A percentile compares a stretch with the other conserved stretches of the same genome.
Conservation (phyloP, 1,140 invertebrate genomes). For the Proales similis region DNA sequence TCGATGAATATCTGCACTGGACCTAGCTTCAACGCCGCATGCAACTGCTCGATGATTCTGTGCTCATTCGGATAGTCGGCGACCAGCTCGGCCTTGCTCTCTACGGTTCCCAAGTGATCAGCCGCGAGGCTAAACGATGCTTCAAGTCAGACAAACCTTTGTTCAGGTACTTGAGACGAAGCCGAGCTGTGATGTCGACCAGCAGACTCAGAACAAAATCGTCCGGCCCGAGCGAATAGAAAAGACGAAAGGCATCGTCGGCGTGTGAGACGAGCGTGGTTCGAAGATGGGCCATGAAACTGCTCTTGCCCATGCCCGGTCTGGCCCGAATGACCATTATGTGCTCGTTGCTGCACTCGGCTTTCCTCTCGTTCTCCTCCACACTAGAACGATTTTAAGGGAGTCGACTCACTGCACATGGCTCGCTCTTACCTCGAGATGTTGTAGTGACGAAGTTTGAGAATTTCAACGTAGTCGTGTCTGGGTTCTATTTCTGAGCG, state of each 20-base stretch:
- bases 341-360: too few relatives aligned
- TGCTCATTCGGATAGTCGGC: too few relatives aligned
- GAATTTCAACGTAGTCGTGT: too few relatives aligned
- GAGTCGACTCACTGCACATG: too few relatives aligned
- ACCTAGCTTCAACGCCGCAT: constrained; percentile 2
- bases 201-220: constrained; percentile 6
- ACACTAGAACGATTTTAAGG: too few relatives aligned
- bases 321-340: neutral
- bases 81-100: too few relatives aligned
- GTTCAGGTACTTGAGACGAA: constrained; percentile 23
- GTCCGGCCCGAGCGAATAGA: constrained; percentile 22
- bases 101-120: constrained; percentile 18
- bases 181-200: constrained; percentile 19
- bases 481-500: too few relatives aligned
- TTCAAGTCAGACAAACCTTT: constrained; percentile 23
- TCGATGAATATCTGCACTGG: constrained; percentile 25
- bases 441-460: constrained; percentile 24
- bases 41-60: constrained; percentile 28
- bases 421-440: too few relatives aligned
- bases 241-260: neutral
- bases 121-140: neutral
- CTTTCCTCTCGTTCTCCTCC: too few relatives aligned
- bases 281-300: constrained; percentile 17
- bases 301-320: constrained; percentile 16
- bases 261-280: too few relatives aligned